Percentiles rank a stretch among this genome's conserved stretches.
phyloP scores from a whole-genome alignment of 2,113 vertebrate species.

The Terrapene triunguis region DNA sequence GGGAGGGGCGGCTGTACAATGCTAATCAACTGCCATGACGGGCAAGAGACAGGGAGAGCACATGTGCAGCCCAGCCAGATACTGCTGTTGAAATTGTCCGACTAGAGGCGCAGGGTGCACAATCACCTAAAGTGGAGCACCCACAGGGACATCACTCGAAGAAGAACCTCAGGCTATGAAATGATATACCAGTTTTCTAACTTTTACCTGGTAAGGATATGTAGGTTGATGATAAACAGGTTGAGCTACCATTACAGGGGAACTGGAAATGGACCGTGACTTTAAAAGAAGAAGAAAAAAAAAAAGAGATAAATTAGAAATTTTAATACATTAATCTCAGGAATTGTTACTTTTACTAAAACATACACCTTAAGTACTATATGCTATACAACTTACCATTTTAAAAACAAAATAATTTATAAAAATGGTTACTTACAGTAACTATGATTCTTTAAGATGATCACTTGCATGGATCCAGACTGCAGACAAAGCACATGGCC shows the following conservation, averaged over 20 bases:
- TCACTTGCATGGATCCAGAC: neutral
- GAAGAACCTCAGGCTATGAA: neutral
- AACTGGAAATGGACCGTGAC: conserved; percentile 78
- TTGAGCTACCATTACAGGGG: conserved; percentile 80
- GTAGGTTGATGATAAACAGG: conserved; percentile 82
- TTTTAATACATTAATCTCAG: neutral
- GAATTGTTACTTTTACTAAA: neutral
- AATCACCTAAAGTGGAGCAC: too few relatives aligned
- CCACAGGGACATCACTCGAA: too few relatives aligned
- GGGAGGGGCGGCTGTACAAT: too few relatives aligned
- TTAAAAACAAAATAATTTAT: neutral
- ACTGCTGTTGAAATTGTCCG: too few relatives aligned
- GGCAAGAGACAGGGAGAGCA: too few relatives aligned
- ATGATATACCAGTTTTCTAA: neutral
- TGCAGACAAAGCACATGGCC: neutral
- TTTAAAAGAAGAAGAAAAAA: conserved; percentile 46
- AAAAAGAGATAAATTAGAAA: conserved; percentile 5
- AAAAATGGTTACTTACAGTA: neutral
- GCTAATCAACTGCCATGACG: too few relatives aligned
- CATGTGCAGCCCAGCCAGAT: too few relatives aligned
- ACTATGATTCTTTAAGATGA: neutral
- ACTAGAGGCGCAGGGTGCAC: too few relatives aligned
- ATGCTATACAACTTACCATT: neutral
- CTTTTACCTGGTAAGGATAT: conserved; percentile 83
- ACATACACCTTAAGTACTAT: neutral